Evolutionary conservation across 2,888 invertebrate genomes (phyloP).

Genomic region (Drosophila colorata): DNA sequence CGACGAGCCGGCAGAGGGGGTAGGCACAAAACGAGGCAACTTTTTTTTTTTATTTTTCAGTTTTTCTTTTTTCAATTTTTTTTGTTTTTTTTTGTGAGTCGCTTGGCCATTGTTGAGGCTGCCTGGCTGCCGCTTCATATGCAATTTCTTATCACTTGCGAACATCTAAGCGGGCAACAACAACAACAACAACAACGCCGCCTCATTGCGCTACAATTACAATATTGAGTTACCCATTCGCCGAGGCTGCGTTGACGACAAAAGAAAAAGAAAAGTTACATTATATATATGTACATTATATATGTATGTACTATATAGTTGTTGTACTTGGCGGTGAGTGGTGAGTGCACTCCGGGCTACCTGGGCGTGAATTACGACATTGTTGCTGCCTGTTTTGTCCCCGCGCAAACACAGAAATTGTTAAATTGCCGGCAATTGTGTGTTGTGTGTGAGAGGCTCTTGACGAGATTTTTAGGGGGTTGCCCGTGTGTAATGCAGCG

Average conservation of each 20-base stretch:
- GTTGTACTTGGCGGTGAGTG: slow-evolving; percentile 24
- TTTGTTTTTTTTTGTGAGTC: slow-evolving; percentile 49
- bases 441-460: slow-evolving; percentile 17
- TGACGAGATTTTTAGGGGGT: slow-evolving; percentile 52
- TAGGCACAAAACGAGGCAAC: slow-evolving; percentile 11
- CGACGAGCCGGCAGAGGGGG: slow-evolving; percentile 24
- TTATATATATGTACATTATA: slow-evolving; percentile 46
- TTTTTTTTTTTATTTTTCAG: slow-evolving; percentile 21
- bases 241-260: slow-evolving; percentile 47
- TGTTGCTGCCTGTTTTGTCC: slow-evolving; percentile 61
- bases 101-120: slow-evolving; percentile 70
- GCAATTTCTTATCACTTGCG: slow-evolving; percentile 83
- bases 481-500: slow-evolving; percentile 55
- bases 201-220: slow-evolving; percentile 85
- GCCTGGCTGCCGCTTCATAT: slow-evolving; percentile 67
- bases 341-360: slow-evolving; percentile 50
- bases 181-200: slow-evolving; percentile 47
- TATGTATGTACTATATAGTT: slow-evolving; percentile 12
- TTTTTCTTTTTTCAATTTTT: slow-evolving; percentile 8
- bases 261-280: slow-evolving; percentile 66
- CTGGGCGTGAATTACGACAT: slow-evolving; percentile 83
- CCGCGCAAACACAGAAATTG: slow-evolving; percentile 64
- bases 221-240: slow-evolving; percentile 82
- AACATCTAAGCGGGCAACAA: slow-evolving; percentile 77
- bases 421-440: slow-evolving; percentile 77